A percentile compares a stretch with the other conserved stretches of the same genome.
Conservation (phyloP, 2,113 vertebrate species). For the Tetrao urogallus region DNA sequence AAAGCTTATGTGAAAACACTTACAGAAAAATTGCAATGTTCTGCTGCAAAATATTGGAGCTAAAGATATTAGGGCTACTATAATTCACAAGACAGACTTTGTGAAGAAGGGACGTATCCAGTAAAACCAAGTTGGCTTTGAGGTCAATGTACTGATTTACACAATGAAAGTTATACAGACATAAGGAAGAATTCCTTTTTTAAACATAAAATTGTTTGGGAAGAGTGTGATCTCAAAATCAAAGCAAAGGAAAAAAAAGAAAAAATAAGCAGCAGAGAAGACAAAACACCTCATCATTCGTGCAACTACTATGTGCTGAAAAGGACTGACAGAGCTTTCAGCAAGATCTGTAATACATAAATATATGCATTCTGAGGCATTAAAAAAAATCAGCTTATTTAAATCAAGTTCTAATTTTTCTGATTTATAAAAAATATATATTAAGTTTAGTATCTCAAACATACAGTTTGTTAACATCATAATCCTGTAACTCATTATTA, state of each 20-base stretch:
- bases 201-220: conserved; percentile 31
- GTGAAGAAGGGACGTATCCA: conserved; percentile 8
- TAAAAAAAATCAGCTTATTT: neutral
- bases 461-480: neutral
- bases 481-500: neutral
- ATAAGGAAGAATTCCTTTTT: conserved; percentile 15
- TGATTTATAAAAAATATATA: neutral
- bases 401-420: neutral
- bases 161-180: conserved; percentile 58
- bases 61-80: neutral
- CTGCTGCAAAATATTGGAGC: neutral
- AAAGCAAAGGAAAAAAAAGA: conserved; percentile 64
- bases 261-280: conserved; percentile 43
- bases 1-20: neutral
- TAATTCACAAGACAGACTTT: conserved; percentile 54
- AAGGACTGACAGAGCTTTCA: conserved; percentile 39
- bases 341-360: neutral
- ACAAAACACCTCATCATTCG: conserved; percentile 51
- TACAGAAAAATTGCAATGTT: neutral
- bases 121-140: conserved; percentile 31
- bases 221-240: conserved; percentile 65
- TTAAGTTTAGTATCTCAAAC: neutral
- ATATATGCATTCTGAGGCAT: neutral
- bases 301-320: neutral
- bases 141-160: conserved; percentile 58